Evolutionary conservation across 2,113 vertebrate species (phyloP).

Genomic region (Chaenogobius annularis): DNA sequence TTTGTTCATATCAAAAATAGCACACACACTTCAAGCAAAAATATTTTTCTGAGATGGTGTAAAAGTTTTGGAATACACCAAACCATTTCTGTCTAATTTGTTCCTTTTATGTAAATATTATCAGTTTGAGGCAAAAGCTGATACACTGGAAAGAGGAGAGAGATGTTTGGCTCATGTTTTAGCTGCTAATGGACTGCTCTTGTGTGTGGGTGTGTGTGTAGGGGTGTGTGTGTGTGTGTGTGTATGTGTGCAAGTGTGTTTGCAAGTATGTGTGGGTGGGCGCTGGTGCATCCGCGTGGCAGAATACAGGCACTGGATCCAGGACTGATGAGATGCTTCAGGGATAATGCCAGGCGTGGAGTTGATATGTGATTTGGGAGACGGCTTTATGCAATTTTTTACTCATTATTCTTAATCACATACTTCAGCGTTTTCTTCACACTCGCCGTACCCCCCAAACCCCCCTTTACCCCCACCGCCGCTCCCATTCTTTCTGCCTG

Average conservation of each 20-base stretch:
- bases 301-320: slow-evolving; percentile 68
- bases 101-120: slow-evolving; percentile 8
- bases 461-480: not conserved
- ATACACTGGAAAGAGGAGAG: slow-evolving; percentile 14
- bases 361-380: slow-evolving; percentile 81
- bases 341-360: slow-evolving; percentile 75
- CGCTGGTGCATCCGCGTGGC: slow-evolving; percentile 46
- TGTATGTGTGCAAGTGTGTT: slow-evolving; percentile 42
- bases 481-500: slow-evolving; percentile 68
- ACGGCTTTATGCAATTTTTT: slow-evolving; percentile 81
- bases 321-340: slow-evolving; percentile 79
- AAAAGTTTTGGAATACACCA: not conserved
- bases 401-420: slow-evolving; percentile 84
- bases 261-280: slow-evolving; percentile 45
- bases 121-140: slow-evolving; percentile 3
- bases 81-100: slow-evolving; percentile 5
- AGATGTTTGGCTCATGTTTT: slow-evolving; percentile 58
- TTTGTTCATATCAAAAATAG: not conserved
- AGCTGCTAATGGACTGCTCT: slow-evolving; percentile 60
- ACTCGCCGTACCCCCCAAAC: slow-evolving; percentile 29
- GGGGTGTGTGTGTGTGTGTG: slow-evolving; percentile 31
- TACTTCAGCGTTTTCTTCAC: slow-evolving; percentile 80
- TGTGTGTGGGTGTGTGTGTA: slow-evolving; percentile 39
- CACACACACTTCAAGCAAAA: not conserved
- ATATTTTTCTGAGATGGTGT: not conserved